Conservation (phyloP, 2,113 vertebrate genomes). For the Falcunculus frontatus region DNA sequence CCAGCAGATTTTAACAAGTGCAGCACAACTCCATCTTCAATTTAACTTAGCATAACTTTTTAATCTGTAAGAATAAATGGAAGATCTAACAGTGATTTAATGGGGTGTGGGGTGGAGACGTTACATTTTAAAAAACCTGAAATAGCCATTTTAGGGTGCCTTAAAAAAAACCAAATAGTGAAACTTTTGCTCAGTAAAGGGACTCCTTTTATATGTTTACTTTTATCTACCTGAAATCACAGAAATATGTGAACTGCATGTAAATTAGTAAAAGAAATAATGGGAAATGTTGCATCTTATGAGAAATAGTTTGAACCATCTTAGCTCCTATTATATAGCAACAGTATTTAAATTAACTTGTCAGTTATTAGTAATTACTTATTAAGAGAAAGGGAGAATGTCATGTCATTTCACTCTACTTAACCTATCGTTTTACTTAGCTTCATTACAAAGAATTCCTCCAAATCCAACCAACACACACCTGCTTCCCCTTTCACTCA, state of each 20-base stretch:
- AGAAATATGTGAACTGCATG: neutral
- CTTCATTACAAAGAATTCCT: neutral
- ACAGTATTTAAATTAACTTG: neutral
- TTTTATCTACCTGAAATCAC: neutral
- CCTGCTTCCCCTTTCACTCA: neutral
- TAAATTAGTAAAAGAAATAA: constrained; percentile 5
- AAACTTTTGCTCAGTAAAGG: neutral
- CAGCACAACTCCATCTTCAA: neutral
- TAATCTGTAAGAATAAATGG: neutral
- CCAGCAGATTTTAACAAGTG: neutral
- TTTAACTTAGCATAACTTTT: neutral
- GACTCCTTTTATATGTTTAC: neutral
- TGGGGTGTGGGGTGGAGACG: fast-evolving
- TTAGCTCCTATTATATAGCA: neutral
- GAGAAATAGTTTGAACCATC: neutral
- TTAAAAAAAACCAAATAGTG: neutral
- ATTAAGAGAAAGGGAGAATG: neutral
- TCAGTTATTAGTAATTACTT: neutral
- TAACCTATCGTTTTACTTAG: neutral
- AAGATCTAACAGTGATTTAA: neutral
- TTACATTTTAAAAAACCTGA: fast-evolving
- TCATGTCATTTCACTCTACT: neutral
- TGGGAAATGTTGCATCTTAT: neutral
- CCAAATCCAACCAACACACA: neutral
- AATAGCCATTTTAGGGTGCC: neutral